phyloP scores from a whole-genome alignment of 2,888 invertebrate genomes.

The Oligia fasciuncula region DNA sequence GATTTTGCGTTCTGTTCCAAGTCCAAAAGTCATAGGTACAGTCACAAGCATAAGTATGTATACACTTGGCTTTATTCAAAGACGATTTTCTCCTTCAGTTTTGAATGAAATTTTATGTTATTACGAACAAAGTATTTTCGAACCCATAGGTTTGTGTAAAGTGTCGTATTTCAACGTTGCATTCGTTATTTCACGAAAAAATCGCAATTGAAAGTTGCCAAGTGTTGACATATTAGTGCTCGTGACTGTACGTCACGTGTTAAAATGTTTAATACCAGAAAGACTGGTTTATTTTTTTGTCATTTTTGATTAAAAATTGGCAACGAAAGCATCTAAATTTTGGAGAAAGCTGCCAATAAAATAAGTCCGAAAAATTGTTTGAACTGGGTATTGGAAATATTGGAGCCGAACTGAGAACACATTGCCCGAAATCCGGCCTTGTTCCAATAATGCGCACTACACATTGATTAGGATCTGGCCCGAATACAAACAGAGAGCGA shows the following conservation, averaged over 20 bases:
- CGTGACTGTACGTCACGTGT: conserved; percentile 16
- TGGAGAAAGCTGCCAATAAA: conserved; percentile 38
- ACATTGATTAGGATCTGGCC: conserved; percentile 66
- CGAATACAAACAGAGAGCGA: conserved; percentile 63
- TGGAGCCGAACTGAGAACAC: conserved; percentile 39
- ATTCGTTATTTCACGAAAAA: no score
- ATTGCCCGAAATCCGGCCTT: conserved; percentile 39
- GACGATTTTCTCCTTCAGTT: no score
- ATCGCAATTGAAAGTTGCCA: no score
- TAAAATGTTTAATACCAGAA: not conserved
- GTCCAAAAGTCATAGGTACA: no score
- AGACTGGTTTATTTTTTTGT: not conserved
- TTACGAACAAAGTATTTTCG: no score
- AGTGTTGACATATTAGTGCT: no score
- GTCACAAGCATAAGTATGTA: no score
- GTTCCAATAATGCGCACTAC: conserved; percentile 57
- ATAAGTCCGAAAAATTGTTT: conserved; percentile 39
- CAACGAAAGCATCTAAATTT: not conserved
- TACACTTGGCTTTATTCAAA: no score
- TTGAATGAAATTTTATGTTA: no score
- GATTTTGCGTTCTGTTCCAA: not conserved
- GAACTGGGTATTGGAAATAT: conserved; percentile 30
- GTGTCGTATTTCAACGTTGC: no score
- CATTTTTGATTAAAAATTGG: conserved; percentile 21
- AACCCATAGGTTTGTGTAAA: no score